phyloP scores from a whole-genome alignment of 2,888 invertebrate genomes.

The Agonopterix alstromeriana region DNA sequence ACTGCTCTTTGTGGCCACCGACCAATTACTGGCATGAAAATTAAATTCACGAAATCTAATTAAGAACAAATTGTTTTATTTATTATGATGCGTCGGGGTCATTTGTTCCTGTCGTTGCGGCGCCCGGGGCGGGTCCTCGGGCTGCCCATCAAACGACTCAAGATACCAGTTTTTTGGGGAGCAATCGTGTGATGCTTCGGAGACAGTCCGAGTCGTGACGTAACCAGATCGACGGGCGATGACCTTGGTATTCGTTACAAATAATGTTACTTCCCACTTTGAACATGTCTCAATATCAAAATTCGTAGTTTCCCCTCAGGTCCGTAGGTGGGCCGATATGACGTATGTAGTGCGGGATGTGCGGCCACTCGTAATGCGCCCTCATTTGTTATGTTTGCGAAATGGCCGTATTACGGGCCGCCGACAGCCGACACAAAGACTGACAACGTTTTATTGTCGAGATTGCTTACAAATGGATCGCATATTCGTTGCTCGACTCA shows the following conservation, averaged over 20 bases:
- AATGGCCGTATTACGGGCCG: slow-evolving; percentile 51
- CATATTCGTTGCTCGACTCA: slow-evolving; percentile 31
- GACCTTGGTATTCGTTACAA: slow-evolving; percentile 13
- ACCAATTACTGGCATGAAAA: slow-evolving; percentile 76
- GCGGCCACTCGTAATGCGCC: slow-evolving; percentile 46
- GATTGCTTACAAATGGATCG: slow-evolving; percentile 65
- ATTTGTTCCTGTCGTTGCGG: slow-evolving; percentile 72
- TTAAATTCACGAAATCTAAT: slow-evolving; percentile 78
- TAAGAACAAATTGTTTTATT: slow-evolving; percentile 78
- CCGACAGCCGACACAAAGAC: slow-evolving; percentile 58
- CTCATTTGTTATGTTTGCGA: slow-evolving; percentile 68
- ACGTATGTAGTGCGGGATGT: slow-evolving; percentile 38
- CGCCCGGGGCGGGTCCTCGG: slow-evolving; percentile 62
- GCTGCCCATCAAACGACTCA: slow-evolving; percentile 17
- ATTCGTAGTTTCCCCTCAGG: not conserved
- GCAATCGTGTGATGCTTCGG: slow-evolving; percentile 17
- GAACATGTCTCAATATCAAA: too few relatives aligned
- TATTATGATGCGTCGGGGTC: slow-evolving; percentile 75
- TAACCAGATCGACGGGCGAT: slow-evolving; percentile 17
- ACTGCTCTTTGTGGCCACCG: slow-evolving; percentile 70
- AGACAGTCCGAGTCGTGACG: slow-evolving; percentile 23
- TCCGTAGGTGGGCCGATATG: slow-evolving; percentile 15
- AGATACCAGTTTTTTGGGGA: slow-evolving; percentile 35
- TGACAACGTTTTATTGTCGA: slow-evolving; percentile 61
- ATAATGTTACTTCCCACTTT: too few relatives aligned